Conservation (phyloP, 2,888 invertebrate species). For the Tipula confusa region DNA sequence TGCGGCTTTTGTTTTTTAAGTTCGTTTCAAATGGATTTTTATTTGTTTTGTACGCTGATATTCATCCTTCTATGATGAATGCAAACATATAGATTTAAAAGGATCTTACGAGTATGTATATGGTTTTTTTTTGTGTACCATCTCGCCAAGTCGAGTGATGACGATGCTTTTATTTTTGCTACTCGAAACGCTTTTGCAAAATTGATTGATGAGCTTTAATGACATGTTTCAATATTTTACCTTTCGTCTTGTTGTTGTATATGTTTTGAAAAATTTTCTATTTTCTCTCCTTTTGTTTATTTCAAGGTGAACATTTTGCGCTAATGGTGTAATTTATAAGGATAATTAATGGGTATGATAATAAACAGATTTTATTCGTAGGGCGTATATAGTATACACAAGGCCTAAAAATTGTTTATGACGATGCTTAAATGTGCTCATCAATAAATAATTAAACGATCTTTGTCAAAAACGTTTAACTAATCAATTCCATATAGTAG, state of each 20-base stretch:
- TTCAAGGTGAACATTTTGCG: not conserved
- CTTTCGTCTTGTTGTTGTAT: not conserved
- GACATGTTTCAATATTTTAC: not conserved
- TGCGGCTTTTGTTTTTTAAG: not conserved
- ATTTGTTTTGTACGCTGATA: not conserved
- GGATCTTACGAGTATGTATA: not conserved
- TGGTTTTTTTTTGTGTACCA: not conserved
- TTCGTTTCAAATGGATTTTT: not conserved
- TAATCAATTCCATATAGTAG: not conserved
- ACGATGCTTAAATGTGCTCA: not conserved
- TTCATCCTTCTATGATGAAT: not conserved
- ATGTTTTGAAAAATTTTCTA: not conserved
- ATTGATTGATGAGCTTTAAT: conserved; percentile 25
- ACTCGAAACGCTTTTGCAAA: not conserved
- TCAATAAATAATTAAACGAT: not conserved
- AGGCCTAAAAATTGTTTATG: not conserved
- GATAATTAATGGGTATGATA: not conserved
- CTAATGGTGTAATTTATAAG: not conserved
- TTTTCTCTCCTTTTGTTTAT: not conserved
- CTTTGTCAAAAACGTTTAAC: not conserved
- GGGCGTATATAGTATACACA: not conserved
- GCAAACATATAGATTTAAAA: too few relatives aligned
- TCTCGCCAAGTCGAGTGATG: not conserved
- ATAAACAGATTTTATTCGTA: not conserved
- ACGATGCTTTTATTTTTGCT: not conserved